Evolutionary conservation across 2,113 vertebrate genomes (phyloP).

Genomic region (Zosterops hypoxanthus): DNA sequence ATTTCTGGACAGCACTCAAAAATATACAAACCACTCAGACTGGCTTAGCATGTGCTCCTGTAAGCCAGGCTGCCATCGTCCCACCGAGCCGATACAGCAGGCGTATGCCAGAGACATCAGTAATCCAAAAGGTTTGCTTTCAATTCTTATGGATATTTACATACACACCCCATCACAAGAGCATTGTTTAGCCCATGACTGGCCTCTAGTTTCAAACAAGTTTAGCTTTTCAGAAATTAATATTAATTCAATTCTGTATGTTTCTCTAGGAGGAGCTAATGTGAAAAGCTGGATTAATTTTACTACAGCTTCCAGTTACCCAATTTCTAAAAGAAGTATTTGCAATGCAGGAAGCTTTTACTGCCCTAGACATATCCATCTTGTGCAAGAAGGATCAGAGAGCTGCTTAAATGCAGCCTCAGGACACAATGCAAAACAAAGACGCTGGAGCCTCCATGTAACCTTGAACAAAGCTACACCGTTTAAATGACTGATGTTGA

Average conservation of each 20-base stretch:
- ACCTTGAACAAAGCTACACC: background rate
- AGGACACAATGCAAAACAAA: background rate
- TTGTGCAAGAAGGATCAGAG: background rate
- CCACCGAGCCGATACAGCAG: fast-evolving
- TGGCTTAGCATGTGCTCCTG: background rate
- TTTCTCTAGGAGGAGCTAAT: background rate
- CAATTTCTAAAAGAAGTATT: background rate
- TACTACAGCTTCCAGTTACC: background rate
- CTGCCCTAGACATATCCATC: background rate
- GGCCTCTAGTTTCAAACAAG: background rate
- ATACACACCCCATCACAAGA: background rate
- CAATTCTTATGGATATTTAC: background rate
- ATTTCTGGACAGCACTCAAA: conserved; percentile 39
- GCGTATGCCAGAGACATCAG: background rate
- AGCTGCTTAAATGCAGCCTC: conserved; percentile 22
- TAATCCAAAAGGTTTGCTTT: background rate
- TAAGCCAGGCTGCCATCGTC: background rate
- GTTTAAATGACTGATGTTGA: background rate
- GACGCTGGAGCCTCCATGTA: background rate
- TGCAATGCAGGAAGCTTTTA: background rate
- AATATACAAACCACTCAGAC: conserved; percentile 3
- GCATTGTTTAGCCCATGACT: background rate
- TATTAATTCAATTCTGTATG: background rate
- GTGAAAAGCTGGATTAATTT: background rate
- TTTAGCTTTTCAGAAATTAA: background rate